A percentile compares a stretch with the other conserved stretches of the same genome.
phyloP scores from a whole-genome alignment of 2,797 vertebrate species.

The Sarcophilus harrisii region DNA sequence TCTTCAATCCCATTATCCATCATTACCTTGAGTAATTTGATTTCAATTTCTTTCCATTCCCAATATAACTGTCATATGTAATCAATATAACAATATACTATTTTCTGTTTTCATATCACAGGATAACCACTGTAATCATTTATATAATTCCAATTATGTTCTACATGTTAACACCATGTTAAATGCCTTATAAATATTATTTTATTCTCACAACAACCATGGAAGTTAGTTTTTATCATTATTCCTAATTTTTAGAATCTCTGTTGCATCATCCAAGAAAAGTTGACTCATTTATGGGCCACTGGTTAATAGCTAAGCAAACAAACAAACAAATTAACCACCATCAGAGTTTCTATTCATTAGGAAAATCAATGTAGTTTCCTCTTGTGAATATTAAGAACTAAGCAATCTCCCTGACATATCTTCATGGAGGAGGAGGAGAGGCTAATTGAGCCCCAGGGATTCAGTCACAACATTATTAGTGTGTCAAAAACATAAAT shows the following conservation, averaged over 20 bases:
- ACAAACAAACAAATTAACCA: neutral
- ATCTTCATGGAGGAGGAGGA: neutral
- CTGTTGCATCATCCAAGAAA: neutral
- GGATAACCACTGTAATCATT: no score
- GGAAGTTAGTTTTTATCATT: no score
- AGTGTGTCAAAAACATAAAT: conserved; percentile 44
- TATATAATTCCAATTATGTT: no score
- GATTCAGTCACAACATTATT: conserved; percentile 17
- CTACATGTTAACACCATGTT: no score
- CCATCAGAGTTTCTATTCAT: neutral
- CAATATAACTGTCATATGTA: no score
- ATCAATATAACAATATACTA: no score
- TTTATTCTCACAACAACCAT: no score
- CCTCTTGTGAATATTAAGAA: neutral
- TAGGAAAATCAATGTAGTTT: neutral
- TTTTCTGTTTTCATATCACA: no score
- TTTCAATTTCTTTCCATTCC: no score
- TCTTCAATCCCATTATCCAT: no score
- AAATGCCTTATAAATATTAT: no score
- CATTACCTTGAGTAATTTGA: no score
- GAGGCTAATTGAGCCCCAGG: conserved; percentile 42
- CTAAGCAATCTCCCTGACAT: neutral
- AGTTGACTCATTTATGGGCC: neutral
- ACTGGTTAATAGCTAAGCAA: neutral
- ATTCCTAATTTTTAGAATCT: neutral